A percentile compares a stretch with the other conserved stretches of the same genome.
phyloP scores from a whole-genome alignment of 2,888 invertebrate genomes.

The Micropterix aruncella region DNA sequence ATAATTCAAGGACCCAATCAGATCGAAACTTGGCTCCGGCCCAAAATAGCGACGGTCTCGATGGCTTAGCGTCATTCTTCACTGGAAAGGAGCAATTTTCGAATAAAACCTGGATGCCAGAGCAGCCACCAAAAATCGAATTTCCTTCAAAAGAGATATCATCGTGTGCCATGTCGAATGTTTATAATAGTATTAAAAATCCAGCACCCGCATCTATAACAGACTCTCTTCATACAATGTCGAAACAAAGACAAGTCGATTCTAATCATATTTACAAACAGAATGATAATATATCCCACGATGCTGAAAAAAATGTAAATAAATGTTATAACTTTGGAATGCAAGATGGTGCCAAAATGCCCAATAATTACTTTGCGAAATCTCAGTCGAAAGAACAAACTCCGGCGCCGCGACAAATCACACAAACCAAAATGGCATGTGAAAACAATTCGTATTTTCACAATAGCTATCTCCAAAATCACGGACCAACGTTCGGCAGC shows the following conservation, averaged over 20 bases:
- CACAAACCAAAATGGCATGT: background rate
- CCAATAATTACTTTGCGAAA: background rate
- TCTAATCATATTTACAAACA: background rate
- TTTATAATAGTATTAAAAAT: background rate
- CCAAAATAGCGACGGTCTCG: background rate
- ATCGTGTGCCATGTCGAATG: background rate
- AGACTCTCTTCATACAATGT: background rate
- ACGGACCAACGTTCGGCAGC: background rate
- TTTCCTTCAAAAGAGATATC: background rate
- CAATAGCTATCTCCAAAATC: background rate
- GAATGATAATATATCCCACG: background rate
- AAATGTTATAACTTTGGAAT: background rate
- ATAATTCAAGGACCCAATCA: constrained; percentile 17
- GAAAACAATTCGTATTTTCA: background rate
- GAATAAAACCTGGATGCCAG: background rate
- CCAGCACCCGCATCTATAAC: background rate
- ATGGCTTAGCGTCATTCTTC: background rate
- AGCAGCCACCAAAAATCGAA: background rate
- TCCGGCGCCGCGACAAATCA: no score
- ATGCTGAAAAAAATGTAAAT: background rate
- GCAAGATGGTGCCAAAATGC: background rate
- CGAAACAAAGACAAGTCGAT: background rate
- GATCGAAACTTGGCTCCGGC: background rate
- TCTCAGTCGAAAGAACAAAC: no score
- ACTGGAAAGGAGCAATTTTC: background rate